Base-by-base conservation (phyloP, 2,797 vertebrate genomes). In the Tiaroga cobitis region DNA sequence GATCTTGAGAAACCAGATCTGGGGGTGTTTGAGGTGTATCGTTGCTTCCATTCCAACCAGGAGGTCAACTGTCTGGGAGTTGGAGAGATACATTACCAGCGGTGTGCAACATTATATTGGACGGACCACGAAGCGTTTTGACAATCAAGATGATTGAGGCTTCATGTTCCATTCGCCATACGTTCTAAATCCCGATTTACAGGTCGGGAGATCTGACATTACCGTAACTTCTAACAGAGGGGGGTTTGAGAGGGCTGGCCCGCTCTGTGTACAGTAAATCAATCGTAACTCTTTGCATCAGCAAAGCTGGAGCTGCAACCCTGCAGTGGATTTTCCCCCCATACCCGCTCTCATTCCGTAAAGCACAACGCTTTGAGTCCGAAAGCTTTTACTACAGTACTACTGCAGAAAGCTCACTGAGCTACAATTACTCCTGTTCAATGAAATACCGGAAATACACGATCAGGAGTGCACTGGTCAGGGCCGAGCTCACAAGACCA, bases 1-100 rank as follows among this genome's bases (percentile, higher is more conserved):
- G 82, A 87, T 90, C 90, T 89, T 91, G 87, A 88, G 89, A 89
- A 89, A 91, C 77, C 32, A 54, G 88, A 91, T 89, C 89, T 81
- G 85, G 67, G 80, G 86, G 80, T 76, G 78, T 75, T 86, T 81
- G 59, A 88, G 87, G 84, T 88, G 80, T 90, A 86, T 89, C 90
- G 78, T 82, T 82, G 88, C 86, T 81, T 86, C 85, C 82, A 87
- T 88, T 88, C 82, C 88, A 88, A 88, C 82, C 89, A 78, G 86
- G 83, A 82, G 89, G 88, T 87, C 89, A 88, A 86, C 86, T 86
- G 89, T 89, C 88, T 88, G 83, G 73, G 82, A 83, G 85, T 85
- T 80, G 67, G 87, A 87, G 77, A 85, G 88, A 88, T 88, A 85
- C 74, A 80, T 90, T 91, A 89, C 89, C 69, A 86, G 84, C 18